These are phyloP conservation scores for Oryzias sinensis DNA, from an alignment of 2,797 vertebrate genomes.

Conservation along the genomic window DNA sequence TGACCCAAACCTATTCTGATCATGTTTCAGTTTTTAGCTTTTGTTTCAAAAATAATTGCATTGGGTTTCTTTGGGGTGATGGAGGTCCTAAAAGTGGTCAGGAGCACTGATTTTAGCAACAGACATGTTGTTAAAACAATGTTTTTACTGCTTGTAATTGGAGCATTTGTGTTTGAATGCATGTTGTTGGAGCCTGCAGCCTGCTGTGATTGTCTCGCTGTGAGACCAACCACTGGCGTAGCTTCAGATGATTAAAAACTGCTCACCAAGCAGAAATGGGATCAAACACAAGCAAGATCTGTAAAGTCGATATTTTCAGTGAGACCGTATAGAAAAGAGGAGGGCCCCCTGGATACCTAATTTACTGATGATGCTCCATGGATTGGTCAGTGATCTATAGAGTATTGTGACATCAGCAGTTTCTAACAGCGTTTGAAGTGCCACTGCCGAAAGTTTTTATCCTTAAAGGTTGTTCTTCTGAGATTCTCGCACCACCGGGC, in stretches of 20 bases:
- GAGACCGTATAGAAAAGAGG: background rate
- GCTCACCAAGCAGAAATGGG: slow-evolving; percentile 10
- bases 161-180: slow-evolving; percentile 6
- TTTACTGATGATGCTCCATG: background rate
- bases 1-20: no score
- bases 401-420: background rate
- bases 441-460: background rate
- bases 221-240: slow-evolving; percentile 30
- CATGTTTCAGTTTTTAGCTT: no score
- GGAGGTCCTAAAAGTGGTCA: no score
- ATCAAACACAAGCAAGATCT: slow-evolving; percentile 31
- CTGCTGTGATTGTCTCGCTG: slow-evolving; percentile 39
- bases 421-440: background rate
- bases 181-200: slow-evolving; percentile 5
- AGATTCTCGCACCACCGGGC: no score
- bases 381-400: background rate
- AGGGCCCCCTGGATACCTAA: slow-evolving; percentile 2
- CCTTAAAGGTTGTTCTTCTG: background rate
- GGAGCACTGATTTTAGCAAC: no score
- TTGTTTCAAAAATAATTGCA: no score
- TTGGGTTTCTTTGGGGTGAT: no score
- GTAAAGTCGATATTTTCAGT: slow-evolving; percentile 38
- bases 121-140: no score
- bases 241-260: slow-evolving; percentile 10
- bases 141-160: no score